Evolutionary conservation across 2,113 vertebrate species (phyloP).

Genomic region (Brienomyrus longianalis): DNA sequence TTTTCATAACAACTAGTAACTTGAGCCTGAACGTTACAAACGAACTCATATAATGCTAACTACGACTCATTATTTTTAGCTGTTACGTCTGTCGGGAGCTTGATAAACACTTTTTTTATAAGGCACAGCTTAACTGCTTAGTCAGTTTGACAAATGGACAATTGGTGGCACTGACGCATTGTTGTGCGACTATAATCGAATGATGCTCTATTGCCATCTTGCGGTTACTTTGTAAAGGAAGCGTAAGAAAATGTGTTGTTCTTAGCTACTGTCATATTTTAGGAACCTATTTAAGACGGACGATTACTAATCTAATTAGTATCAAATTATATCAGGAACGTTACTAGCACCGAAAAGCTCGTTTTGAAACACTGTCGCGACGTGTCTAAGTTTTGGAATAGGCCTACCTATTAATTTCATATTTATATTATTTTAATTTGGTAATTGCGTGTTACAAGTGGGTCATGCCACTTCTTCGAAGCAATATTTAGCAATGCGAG

Average conservation of each 20-base stretch:
- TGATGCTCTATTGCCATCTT: constrained; percentile 11
- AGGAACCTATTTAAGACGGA: background rate
- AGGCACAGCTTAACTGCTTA: background rate
- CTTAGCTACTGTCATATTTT: background rate
- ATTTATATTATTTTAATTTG: background rate
- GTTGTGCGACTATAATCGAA: background rate
- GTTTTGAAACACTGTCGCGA: background rate
- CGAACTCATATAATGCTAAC: background rate
- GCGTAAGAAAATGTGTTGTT: background rate
- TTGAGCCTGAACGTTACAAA: background rate
- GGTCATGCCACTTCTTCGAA: background rate
- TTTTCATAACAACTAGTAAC: background rate
- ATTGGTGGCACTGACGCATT: background rate
- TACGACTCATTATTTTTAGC: background rate
- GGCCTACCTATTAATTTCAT: background rate
- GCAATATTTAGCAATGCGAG: background rate
- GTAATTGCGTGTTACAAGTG: background rate
- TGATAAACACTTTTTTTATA: background rate
- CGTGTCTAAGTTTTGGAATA: background rate
- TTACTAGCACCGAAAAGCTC: background rate
- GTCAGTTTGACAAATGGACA: background rate
- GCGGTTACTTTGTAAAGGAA: background rate
- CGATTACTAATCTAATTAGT: background rate
- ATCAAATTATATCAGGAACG: background rate
- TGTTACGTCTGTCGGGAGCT: background rate